Evolutionary conservation across 2,888 invertebrate genomes (phyloP).

Genomic region (Nomada hirtipes): DNA sequence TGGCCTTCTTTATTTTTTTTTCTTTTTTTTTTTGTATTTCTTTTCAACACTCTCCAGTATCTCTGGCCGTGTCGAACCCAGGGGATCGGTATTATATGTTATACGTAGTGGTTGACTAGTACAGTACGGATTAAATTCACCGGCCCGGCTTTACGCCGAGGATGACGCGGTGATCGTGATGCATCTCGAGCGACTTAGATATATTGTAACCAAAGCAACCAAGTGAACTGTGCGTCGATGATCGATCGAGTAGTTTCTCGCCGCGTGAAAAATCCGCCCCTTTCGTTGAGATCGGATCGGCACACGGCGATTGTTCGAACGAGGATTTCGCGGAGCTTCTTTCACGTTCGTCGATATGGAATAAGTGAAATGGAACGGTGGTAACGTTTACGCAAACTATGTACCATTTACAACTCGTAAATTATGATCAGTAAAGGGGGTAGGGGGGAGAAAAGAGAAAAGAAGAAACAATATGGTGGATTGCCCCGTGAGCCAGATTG

Average conservation of each 20-base stretch:
- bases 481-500: too few relatives aligned
- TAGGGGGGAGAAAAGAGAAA: too few relatives aligned
- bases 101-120: neutral
- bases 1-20: neutral
- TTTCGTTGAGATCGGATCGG: neutral
- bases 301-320: neutral
- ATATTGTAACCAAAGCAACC: conserved; percentile 47
- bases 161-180: neutral
- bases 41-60: neutral
- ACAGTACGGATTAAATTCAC: neutral
- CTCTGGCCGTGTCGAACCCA: neutral
- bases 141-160: neutral
- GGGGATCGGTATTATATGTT: neutral
- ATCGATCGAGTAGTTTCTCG: conserved; percentile 21
- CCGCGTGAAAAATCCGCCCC: neutral
- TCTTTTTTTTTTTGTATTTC: neutral
- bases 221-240: conserved; percentile 30
- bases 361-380: too few relatives aligned
- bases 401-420: too few relatives aligned
- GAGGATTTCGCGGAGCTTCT: neutral
- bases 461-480: too few relatives aligned
- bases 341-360: neutral
- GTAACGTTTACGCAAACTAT: too few relatives aligned
- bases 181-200: conserved; percentile 12
- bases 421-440: too few relatives aligned